A percentile compares a stretch with the other conserved stretches of the same genome.
phyloP scores from a whole-genome alignment of 2,797 vertebrate genomes.

The Adelosebastes latens region DNA sequence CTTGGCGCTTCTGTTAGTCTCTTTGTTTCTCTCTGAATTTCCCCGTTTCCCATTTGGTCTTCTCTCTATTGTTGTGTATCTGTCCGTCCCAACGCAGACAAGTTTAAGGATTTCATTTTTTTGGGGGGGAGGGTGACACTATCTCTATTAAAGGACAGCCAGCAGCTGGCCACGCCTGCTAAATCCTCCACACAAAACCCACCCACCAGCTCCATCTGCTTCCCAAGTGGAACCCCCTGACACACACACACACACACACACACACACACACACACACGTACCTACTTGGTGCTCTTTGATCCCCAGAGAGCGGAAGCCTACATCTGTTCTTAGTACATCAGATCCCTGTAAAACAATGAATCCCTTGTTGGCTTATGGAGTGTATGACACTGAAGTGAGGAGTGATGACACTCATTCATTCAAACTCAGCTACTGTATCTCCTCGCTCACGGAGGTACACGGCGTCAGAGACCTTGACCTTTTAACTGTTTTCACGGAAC shows the following conservation, averaged over 20 bases:
- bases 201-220: slow-evolving; percentile 76
- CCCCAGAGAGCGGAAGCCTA: slow-evolving; percentile 59
- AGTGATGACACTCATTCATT: slow-evolving; percentile 16
- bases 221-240: slow-evolving; percentile 54
- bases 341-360: slow-evolving; percentile 61
- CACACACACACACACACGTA: slow-evolving; percentile 13
- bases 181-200: slow-evolving; percentile 66
- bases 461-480: slow-evolving; percentile 10
- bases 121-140: slow-evolving; percentile 13
- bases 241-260: slow-evolving; percentile 12
- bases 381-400: slow-evolving; percentile 44
- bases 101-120: slow-evolving; percentile 47
- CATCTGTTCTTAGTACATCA: slow-evolving; percentile 72
- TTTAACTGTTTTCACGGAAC: neutral
- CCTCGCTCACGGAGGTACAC: neutral
- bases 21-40: neutral
- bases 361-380: slow-evolving; percentile 55
- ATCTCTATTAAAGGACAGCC: slow-evolving; percentile 58
- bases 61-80: slow-evolving; percentile 24
- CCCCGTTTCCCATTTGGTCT: neutral
- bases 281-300: slow-evolving; percentile 64
- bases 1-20: neutral
- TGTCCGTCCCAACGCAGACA: neutral
- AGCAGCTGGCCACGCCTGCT: slow-evolving; percentile 70
- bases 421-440: neutral